Percentiles rank a stretch among this genome's conserved stretches.
Conservation (phyloP, 1,140 invertebrate genomes). For the Euura lappo region DNA sequence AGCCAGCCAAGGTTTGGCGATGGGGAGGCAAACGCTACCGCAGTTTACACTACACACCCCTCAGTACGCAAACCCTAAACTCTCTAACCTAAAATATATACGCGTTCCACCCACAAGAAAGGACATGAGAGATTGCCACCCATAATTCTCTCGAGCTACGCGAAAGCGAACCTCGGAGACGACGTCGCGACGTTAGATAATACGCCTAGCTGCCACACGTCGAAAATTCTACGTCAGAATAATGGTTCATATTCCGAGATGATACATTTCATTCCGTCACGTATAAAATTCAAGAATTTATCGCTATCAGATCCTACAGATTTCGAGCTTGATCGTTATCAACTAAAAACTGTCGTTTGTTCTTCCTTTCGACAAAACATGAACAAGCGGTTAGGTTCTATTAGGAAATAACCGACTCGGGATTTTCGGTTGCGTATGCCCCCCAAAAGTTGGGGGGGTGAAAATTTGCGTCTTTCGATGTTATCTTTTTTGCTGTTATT, state of each 20-base stretch:
- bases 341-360: no score
- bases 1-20: background rate
- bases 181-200: background rate
- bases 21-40: background rate
- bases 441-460: no score
- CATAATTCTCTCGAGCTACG: background rate
- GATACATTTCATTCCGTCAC: no score
- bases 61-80: background rate
- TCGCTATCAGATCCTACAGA: no score
- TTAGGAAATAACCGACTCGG: no score
- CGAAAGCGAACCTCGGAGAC: background rate
- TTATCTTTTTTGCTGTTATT: background rate
- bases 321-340: no score
- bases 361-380: no score
- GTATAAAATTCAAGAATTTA: no score
- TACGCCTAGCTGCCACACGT: background rate
- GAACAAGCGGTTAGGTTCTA: no score
- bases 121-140: background rate
- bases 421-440: no score
- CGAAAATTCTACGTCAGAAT: background rate
- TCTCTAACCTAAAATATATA: constrained; percentile 3
- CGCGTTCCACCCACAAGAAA: constrained; percentile 4
- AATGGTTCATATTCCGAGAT: no score
- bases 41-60: background rate
- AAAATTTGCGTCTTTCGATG: no score